A percentile compares a stretch with the other conserved stretches of the same genome.
Conservation (phyloP, 2,888 invertebrate species). For the Dastarcus helophoroides region DNA sequence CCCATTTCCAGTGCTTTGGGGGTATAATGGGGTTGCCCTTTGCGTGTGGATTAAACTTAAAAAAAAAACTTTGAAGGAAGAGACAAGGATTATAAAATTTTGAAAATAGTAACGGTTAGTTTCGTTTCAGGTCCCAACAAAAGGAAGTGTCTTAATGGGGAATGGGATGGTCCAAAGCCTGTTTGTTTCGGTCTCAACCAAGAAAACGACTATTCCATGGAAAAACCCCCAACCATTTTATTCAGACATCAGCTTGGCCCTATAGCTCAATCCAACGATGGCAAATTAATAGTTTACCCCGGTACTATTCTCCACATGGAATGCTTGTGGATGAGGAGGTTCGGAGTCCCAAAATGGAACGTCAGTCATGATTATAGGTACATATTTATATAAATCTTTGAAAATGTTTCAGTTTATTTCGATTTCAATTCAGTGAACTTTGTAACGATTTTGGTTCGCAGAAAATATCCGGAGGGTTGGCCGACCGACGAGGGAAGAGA, state of each 20-base stretch:
- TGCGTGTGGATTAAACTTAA: too few species aligned
- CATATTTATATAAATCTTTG: slow-evolving; percentile 4
- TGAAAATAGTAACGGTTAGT: too few species aligned
- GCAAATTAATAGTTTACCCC: slow-evolving; percentile 73
- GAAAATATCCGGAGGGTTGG: slow-evolving; percentile 71
- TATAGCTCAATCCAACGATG: slow-evolving; percentile 78
- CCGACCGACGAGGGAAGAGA: slow-evolving; percentile 69
- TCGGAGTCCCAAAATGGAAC: slow-evolving; percentile 79
- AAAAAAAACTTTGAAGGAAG: too few species aligned
- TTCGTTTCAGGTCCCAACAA: slow-evolving; percentile 48
- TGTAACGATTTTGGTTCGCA: slow-evolving; percentile 26
- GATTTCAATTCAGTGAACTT: background rate
- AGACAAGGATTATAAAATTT: too few species aligned
- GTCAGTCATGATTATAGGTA: slow-evolving; percentile 54
- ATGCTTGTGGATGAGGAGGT: slow-evolving; percentile 76
- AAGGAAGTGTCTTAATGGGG: slow-evolving; percentile 62
- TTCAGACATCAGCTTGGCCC: slow-evolving; percentile 74
- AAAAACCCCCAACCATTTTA: slow-evolving; percentile 73
- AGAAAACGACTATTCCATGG: slow-evolving; percentile 79
- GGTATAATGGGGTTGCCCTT: too few species aligned
- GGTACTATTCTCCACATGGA: slow-evolving; percentile 81
- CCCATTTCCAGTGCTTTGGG: too few species aligned
- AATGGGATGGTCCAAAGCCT: slow-evolving; percentile 71
- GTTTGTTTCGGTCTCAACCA: slow-evolving; percentile 73
- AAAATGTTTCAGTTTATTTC: background rate